phyloP scores from a whole-genome alignment of 1,140 invertebrate species.

The Platyscapa corneri region DNA sequence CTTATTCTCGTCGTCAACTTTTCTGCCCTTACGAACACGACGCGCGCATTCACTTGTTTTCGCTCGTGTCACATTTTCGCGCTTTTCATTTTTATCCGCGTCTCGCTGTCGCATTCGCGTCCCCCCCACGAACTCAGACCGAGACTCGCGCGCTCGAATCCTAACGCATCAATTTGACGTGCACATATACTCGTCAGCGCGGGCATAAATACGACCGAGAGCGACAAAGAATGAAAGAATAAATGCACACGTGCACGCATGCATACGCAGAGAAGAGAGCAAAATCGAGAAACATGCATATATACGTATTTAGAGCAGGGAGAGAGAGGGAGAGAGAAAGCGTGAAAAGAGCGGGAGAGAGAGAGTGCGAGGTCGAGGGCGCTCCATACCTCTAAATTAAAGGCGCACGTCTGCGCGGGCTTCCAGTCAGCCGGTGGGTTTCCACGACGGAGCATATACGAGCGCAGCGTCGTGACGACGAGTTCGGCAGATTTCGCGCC shows the following conservation, averaged over 20 bases:
- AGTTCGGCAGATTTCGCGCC: neutral
- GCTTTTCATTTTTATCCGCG: no score
- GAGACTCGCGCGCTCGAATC: no score
- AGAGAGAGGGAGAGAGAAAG: neutral
- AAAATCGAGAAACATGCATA: slow-evolving; percentile 3
- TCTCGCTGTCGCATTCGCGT: no score
- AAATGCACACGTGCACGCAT: no score
- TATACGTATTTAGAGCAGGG: slow-evolving; percentile 29
- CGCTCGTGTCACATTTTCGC: no score
- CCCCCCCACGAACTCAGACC: no score
- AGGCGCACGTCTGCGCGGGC: slow-evolving; percentile 69
- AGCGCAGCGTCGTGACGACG: neutral
- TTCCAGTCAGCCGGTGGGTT: slow-evolving; percentile 71
- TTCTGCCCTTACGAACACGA: neutral
- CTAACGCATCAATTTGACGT: no score
- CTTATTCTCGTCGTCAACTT: neutral
- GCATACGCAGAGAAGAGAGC: neutral
- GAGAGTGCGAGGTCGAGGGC: slow-evolving; percentile 69
- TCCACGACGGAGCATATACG: slow-evolving; percentile 54
- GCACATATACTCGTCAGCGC: no score
- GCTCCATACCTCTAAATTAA: slow-evolving; percentile 72
- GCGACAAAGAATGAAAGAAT: neutral
- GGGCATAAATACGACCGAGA: neutral
- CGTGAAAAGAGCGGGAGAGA: slow-evolving; percentile 31
- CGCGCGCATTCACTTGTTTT: no score